A percentile compares a stretch with the other conserved stretches of the same genome.
These are phyloP conservation scores for Myioborus miniatus DNA, from an alignment of 2,797 vertebrate genomes.

Conservation along the genomic window DNA sequence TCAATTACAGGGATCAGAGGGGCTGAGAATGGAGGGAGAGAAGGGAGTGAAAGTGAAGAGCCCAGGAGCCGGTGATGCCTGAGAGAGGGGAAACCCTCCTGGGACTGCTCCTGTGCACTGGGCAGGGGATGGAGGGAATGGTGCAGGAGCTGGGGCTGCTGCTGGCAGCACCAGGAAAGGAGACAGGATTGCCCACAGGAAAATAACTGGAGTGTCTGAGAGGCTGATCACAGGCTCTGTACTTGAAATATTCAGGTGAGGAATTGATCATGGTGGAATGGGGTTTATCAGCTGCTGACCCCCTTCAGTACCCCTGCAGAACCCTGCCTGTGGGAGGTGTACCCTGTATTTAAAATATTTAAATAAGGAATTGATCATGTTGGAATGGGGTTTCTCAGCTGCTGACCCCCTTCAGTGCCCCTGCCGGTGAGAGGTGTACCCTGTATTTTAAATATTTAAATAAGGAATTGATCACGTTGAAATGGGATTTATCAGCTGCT, in stretches of 20 bases:
- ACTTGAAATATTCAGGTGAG: background rate
- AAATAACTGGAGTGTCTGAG: background rate
- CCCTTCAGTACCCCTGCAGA: no score
- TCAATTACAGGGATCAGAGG: background rate
- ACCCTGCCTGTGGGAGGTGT: no score
- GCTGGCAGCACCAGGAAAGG: fast-evolving
- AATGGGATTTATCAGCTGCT: background rate
- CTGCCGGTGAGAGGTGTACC: no score
- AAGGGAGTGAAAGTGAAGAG: background rate
- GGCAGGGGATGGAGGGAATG: background rate
- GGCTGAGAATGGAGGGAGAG: background rate
- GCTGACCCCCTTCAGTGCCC: no score
- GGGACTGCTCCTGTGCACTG: fast-evolving
- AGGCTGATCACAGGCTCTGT: fast-evolving
- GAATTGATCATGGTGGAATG: background rate
- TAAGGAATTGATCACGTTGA: background rate
- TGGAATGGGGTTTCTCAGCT: background rate
- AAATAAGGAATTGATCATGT: no score
- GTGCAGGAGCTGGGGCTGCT: background rate
- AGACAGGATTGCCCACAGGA: background rate
- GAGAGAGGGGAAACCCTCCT: background rate
- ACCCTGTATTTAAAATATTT: background rate
- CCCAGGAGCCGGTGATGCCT: background rate
- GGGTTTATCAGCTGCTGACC: no score
- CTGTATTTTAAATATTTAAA: background rate